Evolutionary conservation across 2,113 vertebrate species (phyloP), one percentile per base, ranked within the genome.

Genomic region (Pristiophorus japonicus): DNA sequence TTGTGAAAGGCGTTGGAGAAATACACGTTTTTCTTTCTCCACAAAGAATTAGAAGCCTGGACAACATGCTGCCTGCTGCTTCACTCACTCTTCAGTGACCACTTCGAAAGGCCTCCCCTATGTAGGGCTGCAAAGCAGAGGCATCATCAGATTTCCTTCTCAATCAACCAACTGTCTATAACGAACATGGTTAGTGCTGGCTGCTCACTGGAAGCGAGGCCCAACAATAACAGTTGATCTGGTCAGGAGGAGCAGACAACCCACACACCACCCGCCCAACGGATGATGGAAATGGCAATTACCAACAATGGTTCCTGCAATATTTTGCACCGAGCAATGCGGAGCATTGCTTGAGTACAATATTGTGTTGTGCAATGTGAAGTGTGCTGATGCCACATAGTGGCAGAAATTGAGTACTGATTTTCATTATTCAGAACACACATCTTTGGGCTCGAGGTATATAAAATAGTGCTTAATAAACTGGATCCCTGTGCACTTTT

Each of bases 381-480:
- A 62, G 88, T n/a, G 34, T 63, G 59, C 34, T 63, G 59, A n/a
- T 92, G 88, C 88, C 88, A 92, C 59, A 59, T 92, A 65, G 88
- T 65, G 88, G 65, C n/a, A 42, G 4, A 92, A 30, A 65, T 24
- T 18, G n/a, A 0, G 34, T 38, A 92, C 55, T 90, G 59, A 42
- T 4, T 7, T 92, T 63, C 88, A 92, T 38, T 65, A 92, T 63
- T 63, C n/a, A 63, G 34, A 91, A 91, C 51, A 59, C 27, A 90
- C 0, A 34, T 24, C n/a, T 78, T 78, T 51, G 27, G 24, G 22
- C 12, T 55, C 30, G 47, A 88, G 8, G 12, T 30, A 34, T 27
- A 55, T 2, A 59, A 59, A 45, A 85, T 45, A 85, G 27, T 55
- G 22, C 4, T 45, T 84, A 38, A 38, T 20, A 84, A 84, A 87